phyloP scores from a whole-genome alignment of 2,113 vertebrate genomes.

The Numenius arquata region DNA sequence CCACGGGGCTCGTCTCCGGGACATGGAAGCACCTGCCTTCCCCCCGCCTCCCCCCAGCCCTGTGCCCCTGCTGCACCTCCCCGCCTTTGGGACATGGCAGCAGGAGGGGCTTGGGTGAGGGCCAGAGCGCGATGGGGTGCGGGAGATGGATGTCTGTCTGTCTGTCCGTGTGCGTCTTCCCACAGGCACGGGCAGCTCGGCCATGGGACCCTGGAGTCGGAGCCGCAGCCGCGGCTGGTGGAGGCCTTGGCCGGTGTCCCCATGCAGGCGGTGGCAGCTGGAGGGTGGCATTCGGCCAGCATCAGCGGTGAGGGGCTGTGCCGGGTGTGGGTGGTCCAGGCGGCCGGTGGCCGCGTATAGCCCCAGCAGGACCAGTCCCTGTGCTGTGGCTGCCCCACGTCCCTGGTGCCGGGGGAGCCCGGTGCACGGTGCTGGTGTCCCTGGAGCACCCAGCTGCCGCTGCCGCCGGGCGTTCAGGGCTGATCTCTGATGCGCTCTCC shows the following conservation, averaged over 20 bases:
- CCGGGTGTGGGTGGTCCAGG: fast-evolving
- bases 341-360: fast-evolving
- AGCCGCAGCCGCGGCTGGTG: conserved; percentile 78
- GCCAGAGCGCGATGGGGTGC: fast-evolving
- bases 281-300: conserved; percentile 89
- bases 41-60: no score
- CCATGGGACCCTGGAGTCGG: conserved; percentile 80
- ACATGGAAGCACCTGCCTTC: not conserved
- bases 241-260: conserved; percentile 86
- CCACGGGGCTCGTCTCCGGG: not conserved
- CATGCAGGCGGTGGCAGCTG: conserved; percentile 78
- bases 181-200: conserved; percentile 92
- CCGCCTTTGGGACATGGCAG: not conserved
- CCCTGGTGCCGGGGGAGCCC: fast-evolving
- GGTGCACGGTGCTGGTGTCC: not conserved
- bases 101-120: fast-evolving
- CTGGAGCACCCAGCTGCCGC: not conserved
- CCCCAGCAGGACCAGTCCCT: no score
- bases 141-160: not conserved
- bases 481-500: fast-evolving
- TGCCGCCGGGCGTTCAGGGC: fast-evolving
- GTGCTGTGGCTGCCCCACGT: fast-evolving
- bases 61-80: not conserved
- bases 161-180: fast-evolving
- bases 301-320: conserved; percentile 79